Base-by-base conservation (phyloP, 1,140 invertebrate species). In the Venustaconcha ellipsiformis region DNA sequence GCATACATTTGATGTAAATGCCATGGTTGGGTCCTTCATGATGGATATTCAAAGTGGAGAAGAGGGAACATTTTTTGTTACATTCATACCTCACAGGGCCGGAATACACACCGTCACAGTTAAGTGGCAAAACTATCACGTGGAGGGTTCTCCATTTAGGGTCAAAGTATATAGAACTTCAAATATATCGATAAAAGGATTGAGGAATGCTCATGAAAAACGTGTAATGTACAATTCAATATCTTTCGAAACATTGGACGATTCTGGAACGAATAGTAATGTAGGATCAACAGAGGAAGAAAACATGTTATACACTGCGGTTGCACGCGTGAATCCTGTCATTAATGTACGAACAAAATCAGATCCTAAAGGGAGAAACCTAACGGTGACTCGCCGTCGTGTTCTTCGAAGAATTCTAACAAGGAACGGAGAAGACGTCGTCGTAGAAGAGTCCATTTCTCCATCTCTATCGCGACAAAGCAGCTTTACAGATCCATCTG, bases 61-160 rank as follows among this genome's bases (percentile, higher is more conserved):
- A 1, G 82, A 86, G 58, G 84, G 85, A 12, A 72, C 80, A 8
- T 86, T 87, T 70, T 72, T 82, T 23, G 85, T 87, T 30, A 84
- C 82, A 62, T 88, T 84, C 76, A 78, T 86, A 14, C 86, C 87
- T 1, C 65, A 80, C 14, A 84, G 71, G 30, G 76, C 83, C 0
- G 88, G 88, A 6, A 79, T 83, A 17, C 84, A 89, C 30, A 80
- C 80, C 4, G 74, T 88, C 6, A 76, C 78, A 14, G 74, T 88
- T 11, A 74, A 81, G 55, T 84, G 80, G 66, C 80, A 82, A 48
- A 82, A 82, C 14, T 71, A 72, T 30, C 79, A 86, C 68, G 83
- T 88, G 11, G 70, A 83, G 15, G 86, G 83, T 2, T 86, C 84
- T 55, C 86, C 88, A 18, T 88, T 86, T 67, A 81, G 84, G 57